phyloP scores from a whole-genome alignment of 2,888 invertebrate species.

The Plebejus anna region DNA sequence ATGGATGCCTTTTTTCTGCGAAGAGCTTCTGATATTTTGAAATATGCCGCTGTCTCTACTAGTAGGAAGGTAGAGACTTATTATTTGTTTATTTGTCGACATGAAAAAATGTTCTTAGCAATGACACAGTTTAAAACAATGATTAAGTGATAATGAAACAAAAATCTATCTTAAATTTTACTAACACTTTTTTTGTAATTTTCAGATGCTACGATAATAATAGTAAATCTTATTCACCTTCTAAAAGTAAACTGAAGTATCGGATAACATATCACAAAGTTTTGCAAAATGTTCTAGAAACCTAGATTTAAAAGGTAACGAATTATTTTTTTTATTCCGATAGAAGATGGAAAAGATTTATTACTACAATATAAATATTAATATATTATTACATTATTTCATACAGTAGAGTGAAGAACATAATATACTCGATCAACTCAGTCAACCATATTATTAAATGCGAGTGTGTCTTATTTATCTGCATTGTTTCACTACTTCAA shows the following conservation, averaged over 20 bases:
- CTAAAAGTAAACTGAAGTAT: slow-evolving; percentile 40
- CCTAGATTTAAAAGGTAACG: slow-evolving; percentile 25
- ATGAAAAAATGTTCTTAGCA: background rate
- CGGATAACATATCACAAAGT: slow-evolving; percentile 50
- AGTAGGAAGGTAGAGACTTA: background rate
- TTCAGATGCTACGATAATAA: background rate
- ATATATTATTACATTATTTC: too few relatives aligned
- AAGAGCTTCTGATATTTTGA: background rate
- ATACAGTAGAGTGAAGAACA: background rate
- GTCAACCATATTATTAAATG: background rate
- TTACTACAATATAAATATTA: background rate
- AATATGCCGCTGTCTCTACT: background rate
- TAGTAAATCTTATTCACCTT: slow-evolving; percentile 54
- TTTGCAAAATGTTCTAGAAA: slow-evolving; percentile 43
- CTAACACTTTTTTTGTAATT: background rate
- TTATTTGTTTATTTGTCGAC: background rate
- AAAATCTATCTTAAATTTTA: too few relatives aligned
- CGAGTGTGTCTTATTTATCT: background rate
- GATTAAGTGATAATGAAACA: too few relatives aligned
- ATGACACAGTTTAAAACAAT: too few relatives aligned
- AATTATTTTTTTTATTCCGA: slow-evolving; percentile 41
- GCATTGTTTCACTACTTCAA: background rate
- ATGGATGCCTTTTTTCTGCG: background rate
- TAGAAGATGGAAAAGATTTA: slow-evolving; percentile 54
- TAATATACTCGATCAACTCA: background rate